Evolutionary conservation across 2,888 invertebrate species (phyloP), one percentile per base, ranked within the genome.

Genomic region (Lydus trimaculatus): DNA sequence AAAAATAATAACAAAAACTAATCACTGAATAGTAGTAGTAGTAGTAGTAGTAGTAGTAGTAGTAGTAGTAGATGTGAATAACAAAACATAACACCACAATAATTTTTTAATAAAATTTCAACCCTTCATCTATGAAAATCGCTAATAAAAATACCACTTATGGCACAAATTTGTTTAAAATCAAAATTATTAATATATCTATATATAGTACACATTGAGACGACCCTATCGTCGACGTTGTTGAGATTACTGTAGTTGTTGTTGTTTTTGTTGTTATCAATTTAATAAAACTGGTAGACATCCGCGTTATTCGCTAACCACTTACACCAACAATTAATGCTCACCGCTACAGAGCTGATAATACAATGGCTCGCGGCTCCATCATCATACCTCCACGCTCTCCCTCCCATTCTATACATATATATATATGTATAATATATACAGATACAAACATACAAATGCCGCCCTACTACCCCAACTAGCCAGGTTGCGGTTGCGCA

Each of bases 401-500:
- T 75, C 71, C 74, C 74, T 73, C 73, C 71, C 72, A 73, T 75
- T 75, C 73, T 73, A 67, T 63, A 59, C 48, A 20, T 9, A 48
- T 3, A 20, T 9, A 20, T 6, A 17, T 6, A 43, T 6, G 17
- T 20, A 43, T n/a, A n/a, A n/a, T 11, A 48, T 20, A 48, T 48
- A 48, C 3, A 48, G 11, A 17, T 1, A 48, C 9, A 48, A 20
- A 48, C 48, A 48, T 8, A 48, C 20, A 48, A 20, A 48, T 11
- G 64, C 58, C 71, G 70, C 69, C 75, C 76, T 74, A 74, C 73
- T 73, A 72, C 74, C 72, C 73, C 71, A 75, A 75, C 74, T 76
- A 67, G 33, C 68, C 73, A 76, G 73, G 76, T 74, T 73, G 79
- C 79, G 76, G 71, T 78, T 78, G 79, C 79, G 79, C 79, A 77